phyloP scores from a whole-genome alignment of 2,113 vertebrate species.

The Chlorocebus sabaeus region DNA sequence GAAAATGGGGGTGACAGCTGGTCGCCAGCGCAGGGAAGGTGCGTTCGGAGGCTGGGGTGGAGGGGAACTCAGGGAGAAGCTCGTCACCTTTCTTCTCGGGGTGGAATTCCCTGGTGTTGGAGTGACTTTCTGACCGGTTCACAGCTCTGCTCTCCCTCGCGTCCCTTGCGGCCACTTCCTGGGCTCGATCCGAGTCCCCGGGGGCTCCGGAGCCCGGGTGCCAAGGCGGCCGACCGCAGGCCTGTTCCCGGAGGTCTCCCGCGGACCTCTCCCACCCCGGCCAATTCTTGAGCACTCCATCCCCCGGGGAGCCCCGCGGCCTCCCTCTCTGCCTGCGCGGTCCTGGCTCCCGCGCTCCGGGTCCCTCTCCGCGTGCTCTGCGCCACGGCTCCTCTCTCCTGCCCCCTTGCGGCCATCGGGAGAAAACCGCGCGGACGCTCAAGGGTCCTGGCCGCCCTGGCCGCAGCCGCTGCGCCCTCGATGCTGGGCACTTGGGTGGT shows the following conservation, averaged over 20 bases:
- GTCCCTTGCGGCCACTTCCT: neutral
- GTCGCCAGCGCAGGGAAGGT: neutral
- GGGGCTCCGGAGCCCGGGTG: neutral
- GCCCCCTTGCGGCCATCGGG: slow-evolving; percentile 55
- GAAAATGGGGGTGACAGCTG: neutral
- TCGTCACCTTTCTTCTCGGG: neutral
- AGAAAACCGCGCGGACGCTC: neutral
- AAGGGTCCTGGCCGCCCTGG: fast-evolving
- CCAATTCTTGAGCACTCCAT: fast-evolving
- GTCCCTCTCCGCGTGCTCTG: neutral
- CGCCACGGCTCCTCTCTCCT: neutral
- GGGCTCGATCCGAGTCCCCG: neutral
- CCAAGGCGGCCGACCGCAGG: neutral
- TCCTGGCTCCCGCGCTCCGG: neutral
- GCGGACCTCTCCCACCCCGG: fast-evolving
- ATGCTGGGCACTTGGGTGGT: no score
- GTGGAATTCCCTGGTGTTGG: neutral
- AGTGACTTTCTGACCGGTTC: neutral
- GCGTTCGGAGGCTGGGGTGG: neutral
- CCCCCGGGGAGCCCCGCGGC: fast-evolving
- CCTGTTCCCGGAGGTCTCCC: neutral
- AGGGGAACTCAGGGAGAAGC: neutral
- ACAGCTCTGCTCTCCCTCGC: neutral
- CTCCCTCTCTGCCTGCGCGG: fast-evolving
- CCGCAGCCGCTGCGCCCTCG: fast-evolving